phyloP scores from a whole-genome alignment of 2,797 vertebrate species.

The Aselliscus stoliczkanus region DNA sequence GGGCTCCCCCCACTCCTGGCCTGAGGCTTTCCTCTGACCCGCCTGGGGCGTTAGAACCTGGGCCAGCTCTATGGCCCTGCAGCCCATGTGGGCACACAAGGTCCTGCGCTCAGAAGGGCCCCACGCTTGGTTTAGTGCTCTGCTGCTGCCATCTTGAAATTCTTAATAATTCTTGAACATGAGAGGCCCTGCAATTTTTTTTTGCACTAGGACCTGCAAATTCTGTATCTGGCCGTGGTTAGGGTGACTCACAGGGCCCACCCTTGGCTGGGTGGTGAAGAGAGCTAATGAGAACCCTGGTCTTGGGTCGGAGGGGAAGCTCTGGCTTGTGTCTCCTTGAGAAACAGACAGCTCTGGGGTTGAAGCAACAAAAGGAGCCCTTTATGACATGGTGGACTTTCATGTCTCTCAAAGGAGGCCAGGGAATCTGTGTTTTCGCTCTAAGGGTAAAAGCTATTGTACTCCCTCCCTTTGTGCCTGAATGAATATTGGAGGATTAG shows the following conservation, averaged over 20 bases:
- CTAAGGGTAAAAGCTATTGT: constrained; percentile 57
- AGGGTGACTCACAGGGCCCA: background rate
- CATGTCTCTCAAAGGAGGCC: constrained; percentile 64
- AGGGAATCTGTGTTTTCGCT: constrained; percentile 71
- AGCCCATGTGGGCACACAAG: background rate
- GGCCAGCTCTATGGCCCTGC: background rate
- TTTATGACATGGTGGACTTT: constrained; percentile 58
- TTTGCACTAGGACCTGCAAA: background rate
- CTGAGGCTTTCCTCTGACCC: background rate
- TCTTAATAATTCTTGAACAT: background rate
- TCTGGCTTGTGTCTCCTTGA: constrained; percentile 49
- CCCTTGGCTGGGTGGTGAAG: background rate
- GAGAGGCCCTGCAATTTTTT: background rate
- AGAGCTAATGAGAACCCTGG: background rate
- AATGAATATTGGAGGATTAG: constrained; percentile 16
- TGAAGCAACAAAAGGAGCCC: constrained; percentile 27
- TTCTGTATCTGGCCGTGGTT: background rate
- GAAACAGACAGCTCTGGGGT: constrained; percentile 57
- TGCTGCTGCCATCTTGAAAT: background rate
- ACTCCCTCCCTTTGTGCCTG: constrained; percentile 66
- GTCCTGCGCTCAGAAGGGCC: background rate
- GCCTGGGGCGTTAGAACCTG: background rate
- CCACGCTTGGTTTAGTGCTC: background rate
- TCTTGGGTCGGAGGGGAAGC: constrained; percentile 11
- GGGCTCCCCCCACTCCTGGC: background rate